Conservation (phyloP, 2,888 invertebrate genomes). For the Boloria selene region DNA sequence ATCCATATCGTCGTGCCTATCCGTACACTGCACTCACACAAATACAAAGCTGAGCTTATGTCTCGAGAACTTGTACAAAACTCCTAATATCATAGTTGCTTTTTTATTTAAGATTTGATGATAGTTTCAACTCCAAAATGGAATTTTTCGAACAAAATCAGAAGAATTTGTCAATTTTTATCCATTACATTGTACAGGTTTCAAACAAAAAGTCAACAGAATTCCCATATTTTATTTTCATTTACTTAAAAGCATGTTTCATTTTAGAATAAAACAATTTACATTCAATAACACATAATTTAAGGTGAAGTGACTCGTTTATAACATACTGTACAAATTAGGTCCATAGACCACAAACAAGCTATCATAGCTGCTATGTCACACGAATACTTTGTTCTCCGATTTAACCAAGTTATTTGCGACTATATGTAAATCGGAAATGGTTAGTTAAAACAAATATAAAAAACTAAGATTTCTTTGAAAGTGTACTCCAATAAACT, state of each 20-base stretch:
- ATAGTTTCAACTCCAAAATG: neutral
- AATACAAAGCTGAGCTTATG: too few species aligned
- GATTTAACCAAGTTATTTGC: conserved; percentile 48
- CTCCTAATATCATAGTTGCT: too few species aligned
- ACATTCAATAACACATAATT: conserved; percentile 81
- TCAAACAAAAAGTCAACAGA: conserved; percentile 67
- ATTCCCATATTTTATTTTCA: conserved; percentile 81
- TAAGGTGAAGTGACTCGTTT: conserved; percentile 77
- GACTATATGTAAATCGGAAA: conserved; percentile 56
- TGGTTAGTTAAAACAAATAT: conserved; percentile 61
- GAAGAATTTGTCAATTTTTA: too few species aligned
- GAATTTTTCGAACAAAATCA: too few species aligned
- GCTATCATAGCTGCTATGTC: conserved; percentile 52
- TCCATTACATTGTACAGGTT: conserved; percentile 34
- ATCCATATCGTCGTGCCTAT: too few species aligned
- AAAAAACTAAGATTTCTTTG: conserved; percentile 13
- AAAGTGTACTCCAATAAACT: conserved; percentile 8
- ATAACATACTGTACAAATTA: conserved; percentile 71
- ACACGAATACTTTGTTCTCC: conserved; percentile 48
- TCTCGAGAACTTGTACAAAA: too few species aligned
- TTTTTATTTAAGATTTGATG: too few species aligned
- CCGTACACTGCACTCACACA: too few species aligned
- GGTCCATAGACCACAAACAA: conserved; percentile 42
- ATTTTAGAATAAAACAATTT: conserved; percentile 80
- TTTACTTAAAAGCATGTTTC: conserved; percentile 82